These are phyloP conservation scores for Calameuta idolon DNA, from an alignment of 2,888 invertebrate species.

Conservation along the genomic window DNA sequence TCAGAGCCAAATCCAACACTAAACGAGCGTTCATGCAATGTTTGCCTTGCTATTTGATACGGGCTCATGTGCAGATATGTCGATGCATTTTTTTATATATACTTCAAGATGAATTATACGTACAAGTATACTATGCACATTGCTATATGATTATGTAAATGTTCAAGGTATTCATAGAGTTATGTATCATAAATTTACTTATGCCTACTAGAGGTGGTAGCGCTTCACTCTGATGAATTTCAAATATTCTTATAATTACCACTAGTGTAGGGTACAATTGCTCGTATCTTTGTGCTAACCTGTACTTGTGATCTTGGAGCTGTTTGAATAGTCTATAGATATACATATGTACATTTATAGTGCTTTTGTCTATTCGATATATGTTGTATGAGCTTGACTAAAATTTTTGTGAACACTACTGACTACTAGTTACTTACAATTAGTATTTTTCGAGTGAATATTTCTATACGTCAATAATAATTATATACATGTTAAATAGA, in stretches of 20 bases:
- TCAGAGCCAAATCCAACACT: constrained; percentile 43
- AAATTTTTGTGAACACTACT: not conserved
- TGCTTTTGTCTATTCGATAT: not conserved
- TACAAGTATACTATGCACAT: not conserved
- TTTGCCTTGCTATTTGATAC: constrained; percentile 45
- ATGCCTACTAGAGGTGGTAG: not conserved
- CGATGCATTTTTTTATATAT: not conserved
- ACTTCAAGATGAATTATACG: not conserved
- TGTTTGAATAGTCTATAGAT: not conserved
- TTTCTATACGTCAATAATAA: too few relatives aligned
- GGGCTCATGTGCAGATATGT: not conserved
- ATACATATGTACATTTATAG: not conserved
- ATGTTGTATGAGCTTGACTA: not conserved
- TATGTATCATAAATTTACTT: not conserved
- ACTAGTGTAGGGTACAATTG: not conserved
- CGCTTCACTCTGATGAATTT: not conserved
- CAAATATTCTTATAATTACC: not conserved
- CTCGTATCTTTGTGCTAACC: not conserved
- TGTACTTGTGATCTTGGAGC: not conserved
- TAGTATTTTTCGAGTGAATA: not conserved
- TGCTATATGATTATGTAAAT: not conserved
- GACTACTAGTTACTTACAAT: not conserved
- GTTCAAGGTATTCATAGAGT: not conserved
- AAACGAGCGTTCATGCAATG: constrained; percentile 34
- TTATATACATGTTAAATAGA: not conserved